Conservation (phyloP, 2,797 vertebrate genomes). For the Podargus strigoides region DNA sequence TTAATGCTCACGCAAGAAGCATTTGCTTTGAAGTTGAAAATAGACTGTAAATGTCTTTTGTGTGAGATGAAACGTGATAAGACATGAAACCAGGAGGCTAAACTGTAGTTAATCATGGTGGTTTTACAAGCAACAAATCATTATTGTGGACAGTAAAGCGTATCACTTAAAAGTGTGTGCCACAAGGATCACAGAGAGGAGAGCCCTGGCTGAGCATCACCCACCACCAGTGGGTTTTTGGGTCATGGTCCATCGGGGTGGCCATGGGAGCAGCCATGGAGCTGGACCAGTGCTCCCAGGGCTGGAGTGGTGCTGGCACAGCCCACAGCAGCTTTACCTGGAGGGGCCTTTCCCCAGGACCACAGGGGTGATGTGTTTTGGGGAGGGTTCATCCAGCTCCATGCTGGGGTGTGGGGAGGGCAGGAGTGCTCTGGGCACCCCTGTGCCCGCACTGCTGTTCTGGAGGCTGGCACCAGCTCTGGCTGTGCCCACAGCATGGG, state of each 20-base stretch:
- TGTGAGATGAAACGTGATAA: slow-evolving; percentile 68
- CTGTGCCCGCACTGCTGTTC: accelerated
- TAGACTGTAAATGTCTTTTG: slow-evolving; percentile 48
- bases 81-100: slow-evolving; percentile 65
- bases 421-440: neutral
- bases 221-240: accelerated
- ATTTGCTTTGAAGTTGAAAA: slow-evolving; percentile 72
- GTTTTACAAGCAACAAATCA: slow-evolving; percentile 69
- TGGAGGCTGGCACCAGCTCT: neutral
- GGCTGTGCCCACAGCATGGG: accelerated
- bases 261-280: accelerated
- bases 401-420: accelerated
- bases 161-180: neutral
- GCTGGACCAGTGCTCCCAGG: neutral
- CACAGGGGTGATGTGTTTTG: accelerated
- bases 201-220: neutral
- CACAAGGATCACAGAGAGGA: neutral
- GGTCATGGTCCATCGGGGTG: accelerated
- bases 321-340: accelerated
- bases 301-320: neutral
- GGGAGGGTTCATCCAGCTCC: neutral
- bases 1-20: slow-evolving; percentile 36
- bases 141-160: neutral
- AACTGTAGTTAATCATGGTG: slow-evolving; percentile 40
- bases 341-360: neutral